Evolutionary conservation across 2,888 invertebrate species (phyloP).

Genomic region (Molanna angustata): DNA sequence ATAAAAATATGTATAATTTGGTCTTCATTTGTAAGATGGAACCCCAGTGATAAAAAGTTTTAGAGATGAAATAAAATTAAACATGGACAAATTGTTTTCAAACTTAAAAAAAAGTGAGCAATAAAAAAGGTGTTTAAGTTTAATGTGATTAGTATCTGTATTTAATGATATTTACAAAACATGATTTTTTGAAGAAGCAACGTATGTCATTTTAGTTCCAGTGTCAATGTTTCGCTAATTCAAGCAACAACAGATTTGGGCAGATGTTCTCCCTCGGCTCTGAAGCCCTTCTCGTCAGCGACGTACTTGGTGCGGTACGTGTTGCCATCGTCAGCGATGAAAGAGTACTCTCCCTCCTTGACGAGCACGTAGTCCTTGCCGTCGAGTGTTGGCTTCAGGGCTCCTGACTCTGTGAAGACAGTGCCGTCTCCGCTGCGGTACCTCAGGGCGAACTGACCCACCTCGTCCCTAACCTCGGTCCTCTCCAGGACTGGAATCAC

Average conservation of each 20-base stretch:
- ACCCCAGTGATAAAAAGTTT: too few species aligned
- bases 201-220: too few species aligned
- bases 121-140: too few species aligned
- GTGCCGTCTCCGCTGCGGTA: constrained; percentile 29
- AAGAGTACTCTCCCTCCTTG: constrained; percentile 27
- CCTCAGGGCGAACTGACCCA: constrained; percentile 27
- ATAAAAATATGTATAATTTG: too few species aligned
- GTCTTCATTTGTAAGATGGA: too few species aligned
- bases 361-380: constrained; percentile 29
- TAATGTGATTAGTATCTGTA: too few species aligned
- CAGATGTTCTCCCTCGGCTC: constrained; percentile 28
- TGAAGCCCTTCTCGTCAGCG: constrained; percentile 29
- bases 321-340: constrained; percentile 23
- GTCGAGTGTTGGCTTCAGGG: constrained; percentile 27
- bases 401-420: constrained; percentile 23
- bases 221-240: too few species aligned
- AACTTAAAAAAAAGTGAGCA: too few species aligned
- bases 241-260: constrained; percentile 28
- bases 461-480: constrained; percentile 27
- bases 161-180: too few species aligned
- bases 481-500: constrained; percentile 25
- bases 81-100: too few species aligned
- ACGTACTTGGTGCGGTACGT: constrained; percentile 27
- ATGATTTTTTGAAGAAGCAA: too few species aligned
- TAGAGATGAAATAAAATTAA: too few species aligned